Evolutionary conservation across 2,888 invertebrate genomes (phyloP).

Genomic region (Habrosyne pyritoides): DNA sequence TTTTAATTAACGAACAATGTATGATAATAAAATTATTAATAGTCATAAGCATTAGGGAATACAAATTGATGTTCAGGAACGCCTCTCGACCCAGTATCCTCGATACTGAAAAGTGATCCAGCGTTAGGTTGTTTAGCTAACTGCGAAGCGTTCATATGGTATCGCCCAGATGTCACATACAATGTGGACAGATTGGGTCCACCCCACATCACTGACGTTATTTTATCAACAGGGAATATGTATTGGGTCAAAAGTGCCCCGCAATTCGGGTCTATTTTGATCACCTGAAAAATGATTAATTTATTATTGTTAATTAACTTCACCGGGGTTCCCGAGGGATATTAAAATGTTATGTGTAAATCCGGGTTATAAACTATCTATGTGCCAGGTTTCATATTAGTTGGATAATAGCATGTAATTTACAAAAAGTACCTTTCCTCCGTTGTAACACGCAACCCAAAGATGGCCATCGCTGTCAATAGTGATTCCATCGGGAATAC

Average conservation of each 20-base stretch:
- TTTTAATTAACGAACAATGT: too few relatives aligned
- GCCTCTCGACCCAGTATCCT: constrained; percentile 74
- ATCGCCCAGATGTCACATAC: constrained; percentile 85
- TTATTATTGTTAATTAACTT: too few relatives aligned
- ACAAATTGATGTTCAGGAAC: constrained; percentile 67
- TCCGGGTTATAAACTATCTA: too few relatives aligned
- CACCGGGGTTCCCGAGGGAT: too few relatives aligned
- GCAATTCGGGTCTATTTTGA: constrained; percentile 82
- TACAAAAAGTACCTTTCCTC: constrained; percentile 83
- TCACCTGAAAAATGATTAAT: constrained; percentile 84
- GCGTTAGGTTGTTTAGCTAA: constrained; percentile 75
- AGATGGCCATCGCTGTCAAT: constrained; percentile 90
- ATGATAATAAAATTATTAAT: constrained; percentile 35
- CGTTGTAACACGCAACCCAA: constrained; percentile 88
- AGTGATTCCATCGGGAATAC: constrained; percentile 89
- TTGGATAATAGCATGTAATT: too few relatives aligned
- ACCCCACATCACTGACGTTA: constrained; percentile 89
- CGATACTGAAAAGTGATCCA: constrained; percentile 74
- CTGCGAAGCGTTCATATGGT: constrained; percentile 58
- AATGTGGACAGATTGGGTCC: constrained; percentile 85
- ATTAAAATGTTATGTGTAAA: too few relatives aligned
- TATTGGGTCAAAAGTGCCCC: constrained; percentile 82
- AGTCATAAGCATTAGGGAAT: constrained; percentile 59
- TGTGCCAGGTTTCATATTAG: too few relatives aligned
- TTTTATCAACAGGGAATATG: constrained; percentile 82